A percentile compares a stretch with the other conserved stretches of the same genome.
phyloP scores from a whole-genome alignment of 1,140 invertebrate species.

The Orchesella cincta region DNA sequence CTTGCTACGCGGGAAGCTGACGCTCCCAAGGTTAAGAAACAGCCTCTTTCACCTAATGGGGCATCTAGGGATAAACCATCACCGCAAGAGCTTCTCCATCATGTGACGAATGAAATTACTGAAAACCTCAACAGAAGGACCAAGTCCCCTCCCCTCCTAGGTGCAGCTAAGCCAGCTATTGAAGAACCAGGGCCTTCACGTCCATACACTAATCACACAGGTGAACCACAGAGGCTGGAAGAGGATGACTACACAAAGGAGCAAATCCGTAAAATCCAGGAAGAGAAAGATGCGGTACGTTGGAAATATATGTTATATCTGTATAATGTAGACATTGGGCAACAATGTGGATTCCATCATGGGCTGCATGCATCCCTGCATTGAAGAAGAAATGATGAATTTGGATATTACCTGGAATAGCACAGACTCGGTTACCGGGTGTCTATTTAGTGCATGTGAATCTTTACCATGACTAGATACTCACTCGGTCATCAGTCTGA shows the following conservation, averaged over 20 bases:
- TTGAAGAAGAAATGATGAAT: no score
- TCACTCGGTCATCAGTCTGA: slow-evolving; percentile 55
- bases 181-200: slow-evolving; percentile 4
- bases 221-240: slow-evolving; percentile 50
- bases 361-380: no score
- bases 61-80: background rate
- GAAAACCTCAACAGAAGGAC: background rate
- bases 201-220: slow-evolving; percentile 15
- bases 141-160: background rate
- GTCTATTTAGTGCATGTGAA: slow-evolving; percentile 54
- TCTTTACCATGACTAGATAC: slow-evolving; percentile 58
- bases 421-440: slow-evolving; percentile 47
- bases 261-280: slow-evolving; percentile 60
- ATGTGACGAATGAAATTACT: background rate
- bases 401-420: no score
- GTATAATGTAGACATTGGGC: no score
- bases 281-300: slow-evolving; percentile 66
- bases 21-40: background rate
- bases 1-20: slow-evolving; percentile 29
- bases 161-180: background rate
- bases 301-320: background rate
- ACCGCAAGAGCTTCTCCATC: background rate
- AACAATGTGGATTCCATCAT: no score
- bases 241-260: slow-evolving; percentile 50
- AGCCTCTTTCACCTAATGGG: background rate